phyloP scores from a whole-genome alignment of 2,888 invertebrate species.

The Dynastes maya region DNA sequence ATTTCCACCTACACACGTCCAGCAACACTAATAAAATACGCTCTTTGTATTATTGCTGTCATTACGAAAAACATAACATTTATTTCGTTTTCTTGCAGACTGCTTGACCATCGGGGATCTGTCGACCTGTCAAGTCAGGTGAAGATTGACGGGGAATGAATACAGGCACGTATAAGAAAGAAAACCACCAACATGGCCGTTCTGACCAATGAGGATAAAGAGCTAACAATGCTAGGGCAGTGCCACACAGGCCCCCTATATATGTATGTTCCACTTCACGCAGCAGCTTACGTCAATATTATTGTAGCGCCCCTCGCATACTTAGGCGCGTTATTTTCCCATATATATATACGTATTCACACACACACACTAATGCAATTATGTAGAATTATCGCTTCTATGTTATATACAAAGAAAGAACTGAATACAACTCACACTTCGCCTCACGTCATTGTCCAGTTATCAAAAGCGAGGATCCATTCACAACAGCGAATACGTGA shows the following conservation, averaged over 20 bases:
- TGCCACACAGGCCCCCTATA: constrained; percentile 59
- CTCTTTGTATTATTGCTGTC: not conserved
- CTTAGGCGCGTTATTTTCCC: constrained; percentile 45
- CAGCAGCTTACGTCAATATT: constrained; percentile 67
- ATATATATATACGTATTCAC: not conserved
- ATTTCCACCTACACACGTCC: not conserved
- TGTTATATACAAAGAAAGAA: not conserved
- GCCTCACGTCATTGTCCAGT: constrained; percentile 62
- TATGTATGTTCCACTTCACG: constrained; percentile 65
- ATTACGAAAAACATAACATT: not conserved
- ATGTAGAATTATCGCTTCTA: not conserved
- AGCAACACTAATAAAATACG: constrained; percentile 19
- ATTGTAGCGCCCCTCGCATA: constrained; percentile 63
- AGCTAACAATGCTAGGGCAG: constrained; percentile 58
- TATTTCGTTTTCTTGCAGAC: constrained; percentile 20
- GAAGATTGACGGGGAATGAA: constrained; percentile 41
- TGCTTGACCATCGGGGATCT: constrained; percentile 11
- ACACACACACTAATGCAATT: not conserved
- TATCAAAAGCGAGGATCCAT: constrained; percentile 53
- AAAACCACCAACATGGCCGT: constrained; percentile 64
- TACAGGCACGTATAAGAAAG: constrained; percentile 37
- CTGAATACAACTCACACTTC: not conserved
- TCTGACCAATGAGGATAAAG: constrained; percentile 64
- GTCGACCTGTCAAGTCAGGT: constrained; percentile 45
- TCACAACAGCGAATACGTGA: constrained; percentile 30